phyloP scores from a whole-genome alignment of 2,888 invertebrate genomes.

The Diadegma fenestrale region DNA sequence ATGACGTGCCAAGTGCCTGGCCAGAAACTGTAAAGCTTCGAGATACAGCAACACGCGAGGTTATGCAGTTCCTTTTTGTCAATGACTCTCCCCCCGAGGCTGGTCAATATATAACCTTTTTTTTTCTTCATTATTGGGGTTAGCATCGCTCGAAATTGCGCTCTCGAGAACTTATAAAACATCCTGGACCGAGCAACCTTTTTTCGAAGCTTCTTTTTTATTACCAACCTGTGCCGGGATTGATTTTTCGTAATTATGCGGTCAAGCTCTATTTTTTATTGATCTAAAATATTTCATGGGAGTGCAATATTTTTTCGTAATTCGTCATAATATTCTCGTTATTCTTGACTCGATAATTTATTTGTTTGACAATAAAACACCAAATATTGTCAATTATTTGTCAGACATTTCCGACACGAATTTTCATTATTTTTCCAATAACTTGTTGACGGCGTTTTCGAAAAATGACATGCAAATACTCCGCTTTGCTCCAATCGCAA shows the following conservation, averaged over 20 bases:
- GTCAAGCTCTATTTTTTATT: neutral
- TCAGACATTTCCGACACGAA: neutral
- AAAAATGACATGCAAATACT: neutral
- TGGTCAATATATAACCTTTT: neutral
- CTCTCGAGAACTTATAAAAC: neutral
- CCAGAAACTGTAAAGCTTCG: neutral
- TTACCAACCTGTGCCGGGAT: neutral
- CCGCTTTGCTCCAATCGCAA: neutral
- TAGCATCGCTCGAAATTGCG: conserved; percentile 5
- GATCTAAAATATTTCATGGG: neutral
- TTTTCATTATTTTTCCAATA: neutral
- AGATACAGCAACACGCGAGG: neutral
- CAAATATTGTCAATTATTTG: neutral
- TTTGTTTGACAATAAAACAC: neutral
- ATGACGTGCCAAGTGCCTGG: conserved; percentile 20
- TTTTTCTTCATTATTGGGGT: conserved; percentile 15
- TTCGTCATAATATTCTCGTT: too few relatives aligned
- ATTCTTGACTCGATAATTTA: neutral
- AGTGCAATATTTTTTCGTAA: neutral
- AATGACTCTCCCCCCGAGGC: neutral
- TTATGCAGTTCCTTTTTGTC: neutral
- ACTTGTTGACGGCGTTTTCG: neutral
- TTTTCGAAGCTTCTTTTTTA: neutral
- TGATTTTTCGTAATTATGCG: neutral
- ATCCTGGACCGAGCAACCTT: neutral